Conservation (phyloP, 1,140 invertebrate genomes). For the Papilio machaon region DNA sequence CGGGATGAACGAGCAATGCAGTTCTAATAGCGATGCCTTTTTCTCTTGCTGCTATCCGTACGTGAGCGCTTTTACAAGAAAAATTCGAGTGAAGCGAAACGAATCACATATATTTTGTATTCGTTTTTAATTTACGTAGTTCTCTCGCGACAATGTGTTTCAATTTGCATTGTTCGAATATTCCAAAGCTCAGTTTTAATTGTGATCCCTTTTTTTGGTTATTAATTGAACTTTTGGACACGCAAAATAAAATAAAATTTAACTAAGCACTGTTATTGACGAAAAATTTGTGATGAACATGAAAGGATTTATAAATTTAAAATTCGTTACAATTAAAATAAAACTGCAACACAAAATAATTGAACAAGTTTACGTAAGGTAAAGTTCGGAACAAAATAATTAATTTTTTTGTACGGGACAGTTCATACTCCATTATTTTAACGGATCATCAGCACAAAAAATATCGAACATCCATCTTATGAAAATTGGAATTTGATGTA, state of each 20-base stretch:
- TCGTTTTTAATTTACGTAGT: constrained; percentile 52
- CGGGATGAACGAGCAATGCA: constrained; percentile 71
- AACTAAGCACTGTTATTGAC: too few species aligned
- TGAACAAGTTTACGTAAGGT: neutral
- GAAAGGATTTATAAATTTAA: neutral
- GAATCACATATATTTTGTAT: constrained; percentile 51
- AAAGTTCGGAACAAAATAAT: neutral
- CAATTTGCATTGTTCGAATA: constrained; percentile 11
- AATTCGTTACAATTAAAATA: too few species aligned
- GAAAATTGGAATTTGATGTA: neutral
- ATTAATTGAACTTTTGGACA: neutral
- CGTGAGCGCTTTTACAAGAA: constrained; percentile 62
- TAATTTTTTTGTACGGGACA: too few species aligned
- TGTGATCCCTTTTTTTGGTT: neutral
- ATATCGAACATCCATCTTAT: neutral
- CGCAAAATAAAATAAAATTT: neutral
- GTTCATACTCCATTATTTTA: neutral
- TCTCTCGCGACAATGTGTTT: constrained; percentile 31
- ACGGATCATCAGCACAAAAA: neutral
- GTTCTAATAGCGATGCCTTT: constrained; percentile 70
- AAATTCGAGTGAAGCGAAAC: constrained; percentile 51
- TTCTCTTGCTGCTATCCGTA: constrained; percentile 52
- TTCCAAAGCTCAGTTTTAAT: neutral
- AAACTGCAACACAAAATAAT: neutral
- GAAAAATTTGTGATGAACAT: neutral